Evolutionary conservation across 2,113 vertebrate genomes (phyloP), one percentile per base, ranked within the genome.

Genomic region (Lagopus leucura): DNA sequence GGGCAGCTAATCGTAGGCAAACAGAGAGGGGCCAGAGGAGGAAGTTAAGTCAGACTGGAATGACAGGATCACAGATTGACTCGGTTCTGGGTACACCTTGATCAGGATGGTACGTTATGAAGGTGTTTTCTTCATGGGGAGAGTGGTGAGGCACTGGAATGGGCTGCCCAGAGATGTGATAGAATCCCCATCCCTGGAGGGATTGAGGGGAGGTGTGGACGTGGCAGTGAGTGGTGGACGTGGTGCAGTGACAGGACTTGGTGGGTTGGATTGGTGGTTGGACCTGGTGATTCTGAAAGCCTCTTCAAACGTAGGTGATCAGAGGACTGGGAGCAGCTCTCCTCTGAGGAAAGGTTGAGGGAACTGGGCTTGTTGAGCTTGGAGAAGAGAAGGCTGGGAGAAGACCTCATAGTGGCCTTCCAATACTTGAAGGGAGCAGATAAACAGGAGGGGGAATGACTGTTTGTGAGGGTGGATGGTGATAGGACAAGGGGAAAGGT

Each of bases 51-150:
- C 2, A 4, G 2, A 6, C 60, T 73, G 84, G 38, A 65, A 38
- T 14, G 43, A 47, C 8, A 43, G 20, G 32, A 65, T 50, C 10
- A 5, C 9, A 0, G 32, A 50, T 40, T 50, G 32, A 2, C 45
- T 63, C 43, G 28, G 38, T 21, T 11, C 0, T 0, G 2, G 36
- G 65, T 54, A 24, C 43, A 9, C 63, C 63, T 48, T 11, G 54
- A 4, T 34, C 17, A 1, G 48, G 8, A 38, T 40, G 13, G 30
- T 16, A 1, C 3, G 24, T 11, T 24, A 27, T 8, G 63, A 2
- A 4, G 13, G 28, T 4, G 1, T 67, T 67, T 67, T 32, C 43
- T 11, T 40, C 36, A 5, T 17, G 2, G 61, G 17, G 61, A 47
- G 43, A 40, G 16, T 28, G 61, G 38, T 18, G 22, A 64, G 14